Base-by-base conservation (phyloP, 2,888 invertebrate genomes). In the Meteorus colon region DNA sequence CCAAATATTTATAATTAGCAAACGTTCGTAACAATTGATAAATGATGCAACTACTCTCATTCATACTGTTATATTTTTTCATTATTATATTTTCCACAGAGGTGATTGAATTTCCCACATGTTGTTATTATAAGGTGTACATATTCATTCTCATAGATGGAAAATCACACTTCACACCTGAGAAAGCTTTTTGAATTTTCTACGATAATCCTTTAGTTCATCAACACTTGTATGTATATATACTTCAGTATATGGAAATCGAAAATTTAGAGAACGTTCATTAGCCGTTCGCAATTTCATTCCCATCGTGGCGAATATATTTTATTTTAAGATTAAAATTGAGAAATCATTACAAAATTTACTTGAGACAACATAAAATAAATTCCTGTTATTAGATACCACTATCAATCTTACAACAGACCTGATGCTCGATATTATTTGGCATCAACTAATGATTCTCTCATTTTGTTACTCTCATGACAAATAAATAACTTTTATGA, bases 1-100 rank as follows among this genome's bases (percentile, higher is more conserved):
- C 78, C 77, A 68, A 80, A 83, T 70, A 51, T 65, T 78, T 67
- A 74, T 79, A 78, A 78, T 73, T 76, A 78, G 73, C 69, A 77
- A 71, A 71, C 68, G 62, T 73, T 73, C 55, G 55, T 76, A 60
- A 75, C 70, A 73, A 65, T 77, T 62, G n/a, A 70, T 75, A 69
- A 67, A 74, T 73, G 70, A 70, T 73, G 55, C 41, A 60, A 72
- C 67, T 69, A 37, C 14, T 62, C 16, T 31, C 16, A 34, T 31
- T 60, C 14, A 27, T 60, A 62, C 24, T 24, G 60, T 60, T 37
- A 73, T 72, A 24, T 45, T 19, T 51, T 71, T 27, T 51, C 41
- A n/a, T 24, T 29, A 45, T 41, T 41, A 41, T 41, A 29, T 51
- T 67, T 27, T 51, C 45, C n/a, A 27, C 19, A 45, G 1, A 24